These are phyloP conservation scores for Listrodromus nycthemerus DNA, from an alignment of 2,888 invertebrate species.

Conservation along the genomic window DNA sequence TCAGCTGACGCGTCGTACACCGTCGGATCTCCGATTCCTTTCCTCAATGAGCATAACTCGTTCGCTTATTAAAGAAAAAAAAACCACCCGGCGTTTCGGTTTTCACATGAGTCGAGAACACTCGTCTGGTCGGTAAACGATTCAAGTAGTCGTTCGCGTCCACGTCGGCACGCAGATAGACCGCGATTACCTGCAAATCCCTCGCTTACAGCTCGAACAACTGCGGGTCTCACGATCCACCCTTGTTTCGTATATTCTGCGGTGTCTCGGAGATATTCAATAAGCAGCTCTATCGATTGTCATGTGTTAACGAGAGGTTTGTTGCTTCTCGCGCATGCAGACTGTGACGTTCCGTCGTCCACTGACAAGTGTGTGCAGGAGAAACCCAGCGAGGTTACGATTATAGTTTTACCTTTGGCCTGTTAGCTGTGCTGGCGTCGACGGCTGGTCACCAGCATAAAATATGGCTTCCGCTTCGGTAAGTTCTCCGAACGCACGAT, in stretches of 20 bases:
- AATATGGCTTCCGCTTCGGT: constrained; percentile 84
- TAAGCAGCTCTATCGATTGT: background rate
- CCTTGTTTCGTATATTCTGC: background rate
- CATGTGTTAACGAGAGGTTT: constrained; percentile 4
- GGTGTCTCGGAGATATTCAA: background rate
- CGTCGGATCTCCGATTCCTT: background rate
- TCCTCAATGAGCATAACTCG: background rate
- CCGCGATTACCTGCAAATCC: background rate
- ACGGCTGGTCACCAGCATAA: constrained; percentile 57
- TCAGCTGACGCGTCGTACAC: background rate
- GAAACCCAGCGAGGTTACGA: constrained; percentile 21
- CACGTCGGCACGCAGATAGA: constrained; percentile 25
- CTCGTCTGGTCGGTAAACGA: constrained; percentile 3
- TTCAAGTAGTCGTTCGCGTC: constrained; percentile 17
- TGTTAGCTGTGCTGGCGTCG: constrained; percentile 15
- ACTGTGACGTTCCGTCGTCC: background rate
- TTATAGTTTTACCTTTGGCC: constrained; percentile 23
- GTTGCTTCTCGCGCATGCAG: background rate
- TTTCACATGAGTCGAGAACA: background rate
- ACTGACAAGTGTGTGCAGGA: constrained; percentile 10
- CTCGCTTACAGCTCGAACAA: background rate
- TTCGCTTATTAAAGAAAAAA: background rate
- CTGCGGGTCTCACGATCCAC: background rate
- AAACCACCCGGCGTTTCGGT: background rate
- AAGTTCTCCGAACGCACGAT: constrained; percentile 71